Evolutionary conservation across 2,797 vertebrate species (phyloP).

Genomic region (Monodelphis domestica): DNA sequence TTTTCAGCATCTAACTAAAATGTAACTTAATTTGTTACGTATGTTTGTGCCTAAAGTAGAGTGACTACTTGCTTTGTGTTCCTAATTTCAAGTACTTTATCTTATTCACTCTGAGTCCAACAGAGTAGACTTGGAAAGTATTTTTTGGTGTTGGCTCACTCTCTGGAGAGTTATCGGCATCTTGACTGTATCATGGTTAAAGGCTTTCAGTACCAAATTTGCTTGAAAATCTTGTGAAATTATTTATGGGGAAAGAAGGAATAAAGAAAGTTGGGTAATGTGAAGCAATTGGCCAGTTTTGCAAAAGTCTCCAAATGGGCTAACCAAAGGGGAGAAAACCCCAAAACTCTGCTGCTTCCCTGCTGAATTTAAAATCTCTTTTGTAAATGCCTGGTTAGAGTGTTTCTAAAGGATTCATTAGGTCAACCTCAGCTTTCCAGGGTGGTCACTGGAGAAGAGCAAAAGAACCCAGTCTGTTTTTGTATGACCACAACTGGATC

Average conservation of each 20-base stretch:
- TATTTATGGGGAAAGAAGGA: constrained; percentile 60
- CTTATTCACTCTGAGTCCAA: fast-evolving
- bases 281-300: constrained; percentile 31
- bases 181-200: constrained; percentile 14
- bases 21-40: not conserved
- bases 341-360: constrained; percentile 41
- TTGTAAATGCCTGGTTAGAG: not conserved
- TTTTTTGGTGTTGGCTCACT: not conserved
- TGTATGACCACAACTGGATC: not conserved
- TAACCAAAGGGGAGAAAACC: constrained; percentile 66
- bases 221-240: constrained; percentile 57
- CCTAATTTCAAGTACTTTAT: not conserved
- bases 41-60: not conserved
- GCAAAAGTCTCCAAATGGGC: constrained; percentile 60
- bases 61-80: not conserved
- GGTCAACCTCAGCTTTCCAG: not conserved
- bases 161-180: not conserved
- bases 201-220: constrained; percentile 26
- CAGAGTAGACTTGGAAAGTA: not conserved
- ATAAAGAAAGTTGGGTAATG: constrained; percentile 38
- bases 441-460: not conserved
- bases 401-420: constrained; percentile 41
- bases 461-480: not conserved
- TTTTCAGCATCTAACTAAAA: not conserved
- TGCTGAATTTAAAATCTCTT: constrained; percentile 38